Base-by-base conservation (phyloP, 2,113 vertebrate genomes). In the Anoura caudifer region DNA sequence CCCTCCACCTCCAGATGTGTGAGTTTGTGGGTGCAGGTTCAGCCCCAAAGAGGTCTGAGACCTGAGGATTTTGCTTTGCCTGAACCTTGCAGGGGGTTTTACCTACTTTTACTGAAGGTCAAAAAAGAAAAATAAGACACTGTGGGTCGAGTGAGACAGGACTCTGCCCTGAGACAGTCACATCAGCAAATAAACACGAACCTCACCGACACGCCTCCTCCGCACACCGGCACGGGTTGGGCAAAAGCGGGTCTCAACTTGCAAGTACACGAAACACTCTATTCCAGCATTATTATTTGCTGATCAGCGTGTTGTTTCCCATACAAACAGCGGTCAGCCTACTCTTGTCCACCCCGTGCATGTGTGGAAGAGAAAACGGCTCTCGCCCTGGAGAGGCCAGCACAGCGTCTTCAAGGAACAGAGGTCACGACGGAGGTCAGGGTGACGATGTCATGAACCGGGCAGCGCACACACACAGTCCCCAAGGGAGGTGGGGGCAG, bases 21-120 rank as follows among this genome's bases (percentile, higher is more conserved):
- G 5, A 26, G 22, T 73, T 72, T 41, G 69, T 24, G 36, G 22
- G 22, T 5, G 24, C 2, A 6, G 20, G n/a, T 13, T 90, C 11
- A 38, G 14, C 43, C 36, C 33, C 36, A 31, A 97, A 86, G 31
- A 85, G 15, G 12, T 75, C 76, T 52, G 47, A 4, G 19, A 83
- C 33, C 20, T 65, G 16, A 79, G n/a, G 36, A 84, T 65, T 67
- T 81, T 79, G 31, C 7, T 86, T 86, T 87, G 47, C 82, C 45
- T 63, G 63, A 82, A 26, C 73, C 75, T 43, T 65, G 24, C 14
- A 31, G 7, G 69, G 69, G 28, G 33, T 85, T 87, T 50, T 17
- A 15, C 24, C 61, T 26, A 43, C 11, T 93, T 86, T 93, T 82
- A 45, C 16, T 84, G 84, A 79, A 76, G 16, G 77, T 36, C 24